Percentiles rank a stretch among this genome's conserved stretches.
These are phyloP conservation scores for Caenorhabditis sinica DNA, from an alignment of 2,888 invertebrate genomes.

Conservation along the genomic window DNA sequence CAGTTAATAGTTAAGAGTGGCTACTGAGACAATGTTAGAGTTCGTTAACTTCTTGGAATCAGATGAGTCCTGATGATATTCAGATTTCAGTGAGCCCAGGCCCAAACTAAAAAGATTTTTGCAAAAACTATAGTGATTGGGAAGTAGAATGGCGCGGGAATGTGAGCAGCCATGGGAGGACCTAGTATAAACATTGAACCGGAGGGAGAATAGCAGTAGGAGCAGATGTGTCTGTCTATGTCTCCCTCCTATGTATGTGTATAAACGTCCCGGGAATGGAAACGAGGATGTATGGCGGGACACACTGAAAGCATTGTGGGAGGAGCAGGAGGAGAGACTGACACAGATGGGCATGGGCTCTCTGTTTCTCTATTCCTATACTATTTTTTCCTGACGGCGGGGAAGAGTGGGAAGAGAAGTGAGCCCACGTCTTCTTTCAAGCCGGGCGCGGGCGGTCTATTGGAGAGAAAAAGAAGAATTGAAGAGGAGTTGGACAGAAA, in stretches of 20 bases:
- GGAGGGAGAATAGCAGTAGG: not conserved
- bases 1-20: too few species aligned
- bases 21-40: too few species aligned
- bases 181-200: constrained; percentile 34
- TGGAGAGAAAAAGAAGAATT: not conserved
- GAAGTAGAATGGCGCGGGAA: constrained; percentile 18
- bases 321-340: not conserved
- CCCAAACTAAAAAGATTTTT: too few species aligned
- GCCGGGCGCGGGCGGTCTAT: constrained; percentile 17
- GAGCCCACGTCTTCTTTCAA: constrained; percentile 32
- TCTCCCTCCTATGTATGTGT: not conserved
- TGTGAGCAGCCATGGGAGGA: not conserved
- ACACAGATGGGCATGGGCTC: constrained; percentile 56
- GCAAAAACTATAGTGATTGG: not conserved
- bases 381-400: constrained; percentile 3
- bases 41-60: too few species aligned
- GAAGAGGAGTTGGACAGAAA: not conserved
- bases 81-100: too few species aligned
- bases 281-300: not conserved
- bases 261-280: constrained; percentile 26
- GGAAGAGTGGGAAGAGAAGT: not conserved
- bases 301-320: not conserved
- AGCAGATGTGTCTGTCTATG: constrained; percentile 23
- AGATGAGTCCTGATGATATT: too few species aligned
- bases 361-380: constrained; percentile 29